phyloP scores from a whole-genome alignment of 64 coral and sea anemone species.

The Pachyseris speciosa region DNA sequence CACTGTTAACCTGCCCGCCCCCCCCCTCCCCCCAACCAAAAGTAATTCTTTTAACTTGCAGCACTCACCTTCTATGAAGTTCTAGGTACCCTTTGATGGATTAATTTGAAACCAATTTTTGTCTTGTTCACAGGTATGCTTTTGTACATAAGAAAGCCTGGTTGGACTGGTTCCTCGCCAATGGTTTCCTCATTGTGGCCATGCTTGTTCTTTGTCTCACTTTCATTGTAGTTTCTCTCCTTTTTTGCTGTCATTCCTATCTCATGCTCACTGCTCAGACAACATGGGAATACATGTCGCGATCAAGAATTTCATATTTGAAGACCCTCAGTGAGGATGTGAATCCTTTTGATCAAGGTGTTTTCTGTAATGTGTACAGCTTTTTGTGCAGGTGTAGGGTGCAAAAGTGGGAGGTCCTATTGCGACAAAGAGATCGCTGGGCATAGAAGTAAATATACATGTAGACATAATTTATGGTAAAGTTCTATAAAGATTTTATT shows the following conservation, averaged over 20 bases:
- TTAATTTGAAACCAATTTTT: neutral
- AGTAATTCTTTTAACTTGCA: too few species aligned
- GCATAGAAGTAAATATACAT: conserved; percentile 17
- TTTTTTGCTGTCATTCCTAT: conserved; percentile 87
- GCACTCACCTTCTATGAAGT: too few species aligned
- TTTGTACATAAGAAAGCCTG: conserved; percentile 79
- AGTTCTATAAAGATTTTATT: neutral
- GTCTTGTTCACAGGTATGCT: conserved; percentile 66
- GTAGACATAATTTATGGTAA: neutral
- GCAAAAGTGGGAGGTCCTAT: conserved; percentile 91
- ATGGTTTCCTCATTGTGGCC: conserved; percentile 79
- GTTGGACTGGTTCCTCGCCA: conserved; percentile 69
- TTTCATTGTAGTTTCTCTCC: conserved; percentile 68
- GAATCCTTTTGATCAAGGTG: conserved; percentile 98
- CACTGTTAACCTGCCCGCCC: too few species aligned
- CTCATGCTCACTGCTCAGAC: conserved; percentile 86
- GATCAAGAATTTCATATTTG: conserved; percentile 94
- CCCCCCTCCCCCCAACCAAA: too few species aligned
- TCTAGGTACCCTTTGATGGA: too few species aligned
- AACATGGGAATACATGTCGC: conserved; percentile 98
- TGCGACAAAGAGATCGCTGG: conserved; percentile 89
- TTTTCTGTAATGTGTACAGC: conserved; percentile 86
- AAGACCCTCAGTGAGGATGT: conserved; percentile 93
- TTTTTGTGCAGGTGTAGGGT: conserved; percentile 94
- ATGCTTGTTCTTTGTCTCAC: conserved; percentile 74